Conservation (phyloP, 2,113 vertebrate genomes). For the Paradisaea rubra region DNA sequence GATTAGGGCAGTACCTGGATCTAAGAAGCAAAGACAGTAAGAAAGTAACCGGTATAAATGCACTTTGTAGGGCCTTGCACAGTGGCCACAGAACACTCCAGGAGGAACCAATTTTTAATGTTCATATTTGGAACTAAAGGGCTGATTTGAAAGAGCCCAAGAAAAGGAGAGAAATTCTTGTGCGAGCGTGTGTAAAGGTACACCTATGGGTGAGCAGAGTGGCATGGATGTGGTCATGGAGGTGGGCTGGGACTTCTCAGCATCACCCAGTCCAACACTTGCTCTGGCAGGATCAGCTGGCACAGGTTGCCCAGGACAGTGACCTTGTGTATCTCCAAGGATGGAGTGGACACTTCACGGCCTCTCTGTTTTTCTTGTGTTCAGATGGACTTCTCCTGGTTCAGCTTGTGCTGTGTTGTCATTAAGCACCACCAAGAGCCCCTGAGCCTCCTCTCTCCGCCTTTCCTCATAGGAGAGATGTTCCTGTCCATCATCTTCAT, state of each 20-base stretch:
- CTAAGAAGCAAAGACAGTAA: background rate
- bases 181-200: background rate
- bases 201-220: background rate
- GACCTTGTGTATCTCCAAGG: background rate
- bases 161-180: background rate
- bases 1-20: background rate
- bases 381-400: background rate
- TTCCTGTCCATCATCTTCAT: background rate
- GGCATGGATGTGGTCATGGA: accelerated
- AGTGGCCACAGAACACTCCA: background rate
- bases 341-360: background rate
- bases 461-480: background rate
- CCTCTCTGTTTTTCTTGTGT: background rate
- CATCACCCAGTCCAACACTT: background rate
- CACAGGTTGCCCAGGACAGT: background rate
- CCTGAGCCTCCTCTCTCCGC: background rate
- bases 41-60: background rate
- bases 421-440: background rate
- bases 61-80: accelerated
- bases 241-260: background rate
- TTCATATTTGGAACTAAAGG: background rate
- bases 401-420: background rate
- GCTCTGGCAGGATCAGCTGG: background rate
- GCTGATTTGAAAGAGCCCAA: background rate
- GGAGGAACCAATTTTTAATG: background rate